Percentiles rank a stretch among this genome's conserved stretches.
Conservation (phyloP, 2,113 vertebrate genomes). For the Lycaon pictus region DNA sequence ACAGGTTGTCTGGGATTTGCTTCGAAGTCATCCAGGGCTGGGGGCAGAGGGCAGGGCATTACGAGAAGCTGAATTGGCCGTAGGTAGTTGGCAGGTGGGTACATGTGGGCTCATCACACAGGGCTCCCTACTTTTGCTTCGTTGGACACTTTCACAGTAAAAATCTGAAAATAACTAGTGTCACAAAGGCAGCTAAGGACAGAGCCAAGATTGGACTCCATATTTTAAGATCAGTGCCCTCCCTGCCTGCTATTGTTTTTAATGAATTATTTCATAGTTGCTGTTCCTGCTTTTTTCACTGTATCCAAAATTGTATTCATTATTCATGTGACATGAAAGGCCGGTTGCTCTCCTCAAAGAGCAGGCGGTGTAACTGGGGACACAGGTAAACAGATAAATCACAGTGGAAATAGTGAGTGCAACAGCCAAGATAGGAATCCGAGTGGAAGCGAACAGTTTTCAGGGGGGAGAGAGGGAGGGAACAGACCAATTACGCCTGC, state of each 20-base stretch:
- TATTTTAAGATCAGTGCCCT: not conserved
- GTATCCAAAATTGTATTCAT: not conserved
- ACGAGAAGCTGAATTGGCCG: not conserved
- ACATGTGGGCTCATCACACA: too few species aligned
- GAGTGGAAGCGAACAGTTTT: not conserved
- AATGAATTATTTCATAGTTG: not conserved
- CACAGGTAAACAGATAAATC: conserved; percentile 74
- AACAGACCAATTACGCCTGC: not conserved
- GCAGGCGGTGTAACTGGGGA: conserved; percentile 42
- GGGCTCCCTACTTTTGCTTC: not conserved
- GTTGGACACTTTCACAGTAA: not conserved
- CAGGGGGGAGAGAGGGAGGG: not conserved
- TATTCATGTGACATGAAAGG: conserved; percentile 64
- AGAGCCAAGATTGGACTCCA: not conserved
- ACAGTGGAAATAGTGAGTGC: not conserved
- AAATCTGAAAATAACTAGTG: not conserved
- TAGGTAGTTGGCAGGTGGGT: rapidly evolving
- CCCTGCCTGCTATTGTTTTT: not conserved
- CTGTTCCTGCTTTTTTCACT: not conserved
- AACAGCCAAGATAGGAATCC: not conserved
- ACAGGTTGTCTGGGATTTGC: not conserved
- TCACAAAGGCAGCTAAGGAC: not conserved
- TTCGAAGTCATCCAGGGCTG: not conserved
- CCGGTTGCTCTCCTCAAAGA: conserved; percentile 35
- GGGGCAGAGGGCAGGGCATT: not conserved